A percentile compares a stretch with the other conserved stretches of the same genome.
Evolutionary conservation across 2,888 invertebrate species (phyloP).

Genomic region (Xanthorhoe designata): DNA sequence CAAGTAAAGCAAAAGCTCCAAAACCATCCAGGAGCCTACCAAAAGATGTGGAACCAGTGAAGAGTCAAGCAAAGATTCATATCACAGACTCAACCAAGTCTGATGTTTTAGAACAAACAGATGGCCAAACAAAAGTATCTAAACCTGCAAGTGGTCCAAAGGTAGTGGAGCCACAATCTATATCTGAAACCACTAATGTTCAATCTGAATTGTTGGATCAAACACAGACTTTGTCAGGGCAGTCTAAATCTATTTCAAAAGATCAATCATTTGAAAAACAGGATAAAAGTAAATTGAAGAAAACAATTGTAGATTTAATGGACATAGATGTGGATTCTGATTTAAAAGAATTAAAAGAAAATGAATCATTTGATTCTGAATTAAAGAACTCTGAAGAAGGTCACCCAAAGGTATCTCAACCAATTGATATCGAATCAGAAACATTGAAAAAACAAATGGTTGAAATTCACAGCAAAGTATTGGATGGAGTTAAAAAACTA

Average conservation of each 20-base stretch:
- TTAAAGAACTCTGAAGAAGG: background rate
- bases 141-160: slow-evolving; percentile 1
- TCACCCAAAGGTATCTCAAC: slow-evolving; percentile 2
- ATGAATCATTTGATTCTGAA: background rate
- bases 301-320: slow-evolving; percentile 8
- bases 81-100: background rate
- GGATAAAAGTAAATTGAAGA: slow-evolving; percentile 3
- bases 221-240: background rate
- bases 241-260: slow-evolving; percentile 8
- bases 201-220: background rate
- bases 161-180: background rate
- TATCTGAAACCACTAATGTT: slow-evolving; percentile 3
- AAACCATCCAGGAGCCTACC: background rate
- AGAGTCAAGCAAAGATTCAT: background rate
- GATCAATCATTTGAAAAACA: slow-evolving; percentile 4
- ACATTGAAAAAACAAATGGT: slow-evolving; percentile 11
- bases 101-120: background rate
- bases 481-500: slow-evolving; percentile 33
- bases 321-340: slow-evolving; percentile 12
- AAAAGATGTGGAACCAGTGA: background rate
- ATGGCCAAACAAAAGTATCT: background rate
- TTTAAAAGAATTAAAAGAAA: slow-evolving; percentile 8
- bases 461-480: slow-evolving; percentile 13
- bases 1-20: slow-evolving; percentile 2
- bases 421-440: slow-evolving; percentile 15